Base-by-base conservation (phyloP, 2,888 invertebrate species). In the Mythimna pallens region DNA sequence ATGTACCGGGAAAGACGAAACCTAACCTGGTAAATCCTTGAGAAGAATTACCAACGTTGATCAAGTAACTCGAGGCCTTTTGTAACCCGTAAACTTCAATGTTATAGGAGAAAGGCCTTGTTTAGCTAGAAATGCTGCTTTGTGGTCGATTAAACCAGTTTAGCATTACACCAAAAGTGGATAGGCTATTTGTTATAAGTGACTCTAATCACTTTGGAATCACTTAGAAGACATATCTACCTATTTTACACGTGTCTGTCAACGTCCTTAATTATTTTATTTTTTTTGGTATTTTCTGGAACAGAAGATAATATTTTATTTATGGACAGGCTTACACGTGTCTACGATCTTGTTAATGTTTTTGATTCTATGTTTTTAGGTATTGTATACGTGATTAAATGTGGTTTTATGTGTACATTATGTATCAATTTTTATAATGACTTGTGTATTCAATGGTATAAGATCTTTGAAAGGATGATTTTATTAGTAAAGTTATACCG, bases 1-100 rank as follows among this genome's bases (percentile, higher is more conserved):
- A 84, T 90, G 78, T 81, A 86, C 76, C 85, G 87, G 64, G 87
- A 73, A 88, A 91, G 82, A 36, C 66, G 90, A 91, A 54, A 59
- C 83, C 72, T 79, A 65, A 85, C 65, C 81, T 76, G 69, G 61
- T 72, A 79, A 83, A 73, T 76, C 83, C 74, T 66, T 63, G 69
- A 73, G 81, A 87, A 81, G 82, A 78, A 76, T 73, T 70, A 61
- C 71, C 74, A 40, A 40, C 72, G 81, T 66, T 73, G 80, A 81
- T 83, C 86, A 83, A 65, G 76, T 47, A 85, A 85, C 63, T 9
- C 4, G 76, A 83, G 6, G 47, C 76, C 80, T 76, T 70, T 85
- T 83, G 82, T 85, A 67, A 72, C 54, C 57, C 22, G 57, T 30
- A 66, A 64, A 68, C 70, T 71, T 59, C 50, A 40, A 65, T 70